Evolutionary conservation across 2,113 vertebrate genomes (phyloP), one percentile per base, ranked within the genome.

Genomic region (Dendropsophus ebraccatus): DNA sequence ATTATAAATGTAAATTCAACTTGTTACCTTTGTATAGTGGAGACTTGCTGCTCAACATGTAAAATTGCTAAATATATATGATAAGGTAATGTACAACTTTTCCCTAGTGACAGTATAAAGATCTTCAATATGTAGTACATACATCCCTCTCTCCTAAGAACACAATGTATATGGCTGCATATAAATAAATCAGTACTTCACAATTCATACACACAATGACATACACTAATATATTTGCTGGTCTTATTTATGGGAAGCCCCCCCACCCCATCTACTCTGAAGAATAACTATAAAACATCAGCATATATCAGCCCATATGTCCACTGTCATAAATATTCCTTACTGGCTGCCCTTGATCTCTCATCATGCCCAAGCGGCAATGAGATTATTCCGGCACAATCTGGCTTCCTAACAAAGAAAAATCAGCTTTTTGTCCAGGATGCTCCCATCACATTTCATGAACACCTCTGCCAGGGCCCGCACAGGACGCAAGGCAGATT

Each of bases 361-460:
- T 85, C 88, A 89, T 89, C 45, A 86, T 11, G 83, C 45, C 78
- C 7, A 86, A 60, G 47, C n/a, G 3, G 83, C 83, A 90, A 91
- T 84, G 90, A 90, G 87, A 85, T 28, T 91, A 74, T 49, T 47
- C 41, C 23, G 93, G 89, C 88, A 87, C 91, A 94, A 89, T 92
- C 90, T 93, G 93, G 91, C 90, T 90, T 92, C 93, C 93, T 95
- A 94, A 95, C 93, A 92, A 95, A 94, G 93, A 94, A 94, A 94
- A 95, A 95, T 93, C 92, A 88, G 89, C 87, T 90, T 90, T 54
- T 41, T 89, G 84, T 90, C 92, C 91, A 89, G 85, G 87, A 89
- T 92, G 91, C 92, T 89, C 89, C 91, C 90, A 91, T 84, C 89
- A 88, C 77, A 91, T 90, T 88, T 90, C 94, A 94, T 94, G 93